Evolutionary conservation across 2,113 vertebrate species (phyloP).

Genomic region (Lophotis ruficrista): DNA sequence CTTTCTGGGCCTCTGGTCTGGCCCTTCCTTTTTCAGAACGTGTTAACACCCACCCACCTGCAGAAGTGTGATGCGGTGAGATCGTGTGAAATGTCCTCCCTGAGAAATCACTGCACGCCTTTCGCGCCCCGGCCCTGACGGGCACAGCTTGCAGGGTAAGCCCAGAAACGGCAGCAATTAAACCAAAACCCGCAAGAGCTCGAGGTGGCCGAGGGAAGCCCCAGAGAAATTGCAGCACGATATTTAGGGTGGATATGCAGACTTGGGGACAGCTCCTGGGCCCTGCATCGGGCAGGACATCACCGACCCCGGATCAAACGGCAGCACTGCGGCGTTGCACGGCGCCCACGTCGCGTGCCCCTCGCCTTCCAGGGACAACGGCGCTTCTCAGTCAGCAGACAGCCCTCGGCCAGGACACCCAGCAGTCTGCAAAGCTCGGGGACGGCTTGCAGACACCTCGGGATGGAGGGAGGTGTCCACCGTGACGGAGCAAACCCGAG

Average conservation of each 20-base stretch:
- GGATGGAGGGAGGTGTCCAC: background rate
- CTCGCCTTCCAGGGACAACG: too few relatives aligned
- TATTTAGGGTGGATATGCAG: accelerated
- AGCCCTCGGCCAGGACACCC: background rate
- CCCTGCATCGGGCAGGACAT: too few relatives aligned
- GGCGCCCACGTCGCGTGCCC: too few relatives aligned
- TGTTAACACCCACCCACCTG: background rate
- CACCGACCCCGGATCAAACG: too few relatives aligned
- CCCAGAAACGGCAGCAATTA: background rate
- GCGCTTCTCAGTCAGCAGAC: background rate
- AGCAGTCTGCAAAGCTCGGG: background rate
- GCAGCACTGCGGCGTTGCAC: background rate
- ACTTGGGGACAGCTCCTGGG: accelerated
- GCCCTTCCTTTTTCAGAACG: background rate
- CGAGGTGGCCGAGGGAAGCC: accelerated
- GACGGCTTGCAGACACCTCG: background rate
- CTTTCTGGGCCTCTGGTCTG: background rate
- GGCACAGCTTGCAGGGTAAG: background rate
- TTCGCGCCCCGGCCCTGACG: accelerated
- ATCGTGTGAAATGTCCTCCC: background rate
- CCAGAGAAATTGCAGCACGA: accelerated
- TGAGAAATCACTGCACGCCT: background rate
- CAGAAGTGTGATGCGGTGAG: background rate
- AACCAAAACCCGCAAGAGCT: background rate
- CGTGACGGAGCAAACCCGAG: accelerated